Evolutionary conservation across 2,113 vertebrate species (phyloP), one percentile per base, ranked within the genome.

Genomic region (Neolamprologus fasciatus): DNA sequence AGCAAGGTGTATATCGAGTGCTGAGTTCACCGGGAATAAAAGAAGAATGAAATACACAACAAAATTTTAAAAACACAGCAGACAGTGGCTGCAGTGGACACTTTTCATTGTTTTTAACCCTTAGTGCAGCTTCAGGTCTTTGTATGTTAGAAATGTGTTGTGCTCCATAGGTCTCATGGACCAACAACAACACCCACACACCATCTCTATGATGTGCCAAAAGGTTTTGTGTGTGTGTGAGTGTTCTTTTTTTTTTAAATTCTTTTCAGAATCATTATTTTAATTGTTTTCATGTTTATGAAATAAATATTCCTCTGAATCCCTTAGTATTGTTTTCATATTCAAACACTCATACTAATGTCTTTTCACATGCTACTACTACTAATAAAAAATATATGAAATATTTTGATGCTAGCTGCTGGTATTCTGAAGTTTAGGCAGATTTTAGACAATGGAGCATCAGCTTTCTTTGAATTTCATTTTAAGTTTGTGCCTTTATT

Each of bases 201-300:
- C 12, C 23, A 14, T 26, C 21, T 14, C n/a, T 3, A 23, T 4
- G 21, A 3, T 55, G 21, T 26, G 7, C 3, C 12, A 1, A 26
- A 57, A 26, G 7, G 0, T 26, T 57, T 2, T 57, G 3, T 53
- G 19, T 53, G 8, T 53, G 19, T 51, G 9, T 0, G 21, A 2
- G 6, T 57, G 6, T 13, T 55, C 0, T 55, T 57, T 12, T 54
- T 42, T 47, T 8, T 4, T 8, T 0, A 0, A 23, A 26, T 8
- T 57, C 1, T 14, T 57, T 26, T 23, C 21, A 26, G 21, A 57
- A 1, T 26, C 21, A 13, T 55, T 55, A 55, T n/a, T n/a, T 55
- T 12, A 13, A 23, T 13, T 14, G 54, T 28, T 14, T 14, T 28
- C 7, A 16, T 8, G 4, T 28, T 57, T 0, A 58, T 58, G 51